Percentiles rank a stretch among this genome's conserved stretches.
Conservation (phyloP, 2,888 invertebrate species). For the Sycophila texana region DNA sequence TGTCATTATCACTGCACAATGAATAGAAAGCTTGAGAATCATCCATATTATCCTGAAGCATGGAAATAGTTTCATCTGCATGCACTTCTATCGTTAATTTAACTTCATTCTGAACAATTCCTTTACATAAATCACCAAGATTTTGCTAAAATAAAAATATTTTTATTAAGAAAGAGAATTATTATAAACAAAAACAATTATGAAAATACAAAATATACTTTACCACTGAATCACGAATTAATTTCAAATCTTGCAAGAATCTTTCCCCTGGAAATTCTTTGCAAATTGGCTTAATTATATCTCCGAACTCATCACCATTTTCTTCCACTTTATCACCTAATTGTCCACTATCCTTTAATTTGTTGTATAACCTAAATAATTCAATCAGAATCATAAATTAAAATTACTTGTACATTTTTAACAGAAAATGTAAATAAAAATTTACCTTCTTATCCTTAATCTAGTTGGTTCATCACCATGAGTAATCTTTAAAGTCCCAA, state of each 20-base stretch:
- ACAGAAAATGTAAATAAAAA: constrained; percentile 4
- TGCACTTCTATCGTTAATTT: constrained; percentile 70
- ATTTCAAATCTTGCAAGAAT: constrained; percentile 65
- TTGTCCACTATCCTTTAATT: constrained; percentile 68
- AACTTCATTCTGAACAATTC: constrained; percentile 69
- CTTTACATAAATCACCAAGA: constrained; percentile 70
- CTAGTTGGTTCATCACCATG: constrained; percentile 78
- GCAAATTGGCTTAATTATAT: constrained; percentile 69
- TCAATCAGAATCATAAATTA: background rate
- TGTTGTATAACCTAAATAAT: constrained; percentile 67
- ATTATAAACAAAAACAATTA: background rate
- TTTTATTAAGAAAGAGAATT: background rate
- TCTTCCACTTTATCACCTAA: constrained; percentile 65
- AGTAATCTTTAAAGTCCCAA: constrained; percentile 76
- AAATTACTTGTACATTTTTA: background rate
- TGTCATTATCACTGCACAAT: constrained; percentile 68
- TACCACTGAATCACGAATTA: constrained; percentile 70
- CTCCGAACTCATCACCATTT: constrained; percentile 63
- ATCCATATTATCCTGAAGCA: constrained; percentile 70
- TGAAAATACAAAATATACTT: constrained; percentile 40
- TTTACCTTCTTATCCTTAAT: constrained; percentile 70
- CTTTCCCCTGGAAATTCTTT: constrained; percentile 69
- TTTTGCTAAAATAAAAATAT: constrained; percentile 64
- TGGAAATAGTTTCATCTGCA: constrained; percentile 70
- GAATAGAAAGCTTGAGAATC: constrained; percentile 72